Conservation (phyloP, 1,140 invertebrate genomes). For the Lucilia sericata region DNA sequence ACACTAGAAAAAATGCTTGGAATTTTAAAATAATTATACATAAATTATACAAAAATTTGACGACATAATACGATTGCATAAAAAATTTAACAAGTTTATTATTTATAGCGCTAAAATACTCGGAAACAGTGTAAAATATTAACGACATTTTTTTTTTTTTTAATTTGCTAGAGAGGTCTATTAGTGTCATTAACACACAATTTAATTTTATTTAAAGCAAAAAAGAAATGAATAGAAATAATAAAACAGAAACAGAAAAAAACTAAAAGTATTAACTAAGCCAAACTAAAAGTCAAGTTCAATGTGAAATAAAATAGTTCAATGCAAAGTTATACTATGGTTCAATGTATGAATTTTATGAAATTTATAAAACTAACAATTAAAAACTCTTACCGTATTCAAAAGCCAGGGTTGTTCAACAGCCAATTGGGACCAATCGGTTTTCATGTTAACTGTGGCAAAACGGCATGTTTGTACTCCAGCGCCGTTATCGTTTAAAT, state of each 20-base stretch:
- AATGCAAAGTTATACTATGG: no score
- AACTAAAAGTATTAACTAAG: background rate
- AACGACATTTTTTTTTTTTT: background rate
- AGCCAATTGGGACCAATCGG: constrained; percentile 83
- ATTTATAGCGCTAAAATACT: no score
- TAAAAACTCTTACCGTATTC: constrained; percentile 72
- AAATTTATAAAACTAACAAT: constrained; percentile 32
- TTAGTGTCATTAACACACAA: background rate
- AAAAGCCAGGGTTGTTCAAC: constrained; percentile 89
- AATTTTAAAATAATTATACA: no score
- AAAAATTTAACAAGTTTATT: no score
- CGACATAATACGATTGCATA: no score
- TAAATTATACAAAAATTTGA: no score
- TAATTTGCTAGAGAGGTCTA: background rate
- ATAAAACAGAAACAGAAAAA: background rate
- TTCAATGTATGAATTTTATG: background rate
- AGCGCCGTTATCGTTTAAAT: constrained; percentile 78
- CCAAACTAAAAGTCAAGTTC: background rate
- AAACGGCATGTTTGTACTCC: constrained; percentile 83
- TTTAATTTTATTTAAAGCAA: background rate
- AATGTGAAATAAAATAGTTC: background rate
- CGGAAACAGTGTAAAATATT: background rate
- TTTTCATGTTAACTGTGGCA: constrained; percentile 82
- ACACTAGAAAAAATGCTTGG: no score
- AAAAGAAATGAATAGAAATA: background rate